A percentile compares a stretch with the other conserved stretches of the same genome.
phyloP scores from a whole-genome alignment of 2,888 invertebrate species.

The Dryomyza anilis region DNA sequence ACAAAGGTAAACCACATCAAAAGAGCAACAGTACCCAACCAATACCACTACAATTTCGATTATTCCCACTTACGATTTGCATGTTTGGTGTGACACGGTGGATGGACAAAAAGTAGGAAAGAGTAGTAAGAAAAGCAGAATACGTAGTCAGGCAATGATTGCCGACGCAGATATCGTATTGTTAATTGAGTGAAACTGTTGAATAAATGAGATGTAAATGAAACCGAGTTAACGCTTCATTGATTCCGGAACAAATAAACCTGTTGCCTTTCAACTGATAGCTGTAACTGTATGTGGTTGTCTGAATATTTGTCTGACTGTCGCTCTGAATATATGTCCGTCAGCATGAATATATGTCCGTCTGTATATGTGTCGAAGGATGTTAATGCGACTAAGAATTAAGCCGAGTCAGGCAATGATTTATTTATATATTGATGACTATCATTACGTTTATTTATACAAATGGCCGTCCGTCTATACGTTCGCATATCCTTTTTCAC shows the following conservation, averaged over 20 bases:
- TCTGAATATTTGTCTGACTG: not conserved
- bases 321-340: no score
- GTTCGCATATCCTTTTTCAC: no score
- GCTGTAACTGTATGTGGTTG: not conserved
- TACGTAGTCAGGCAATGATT: not conserved
- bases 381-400: not conserved
- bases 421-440: slow-evolving; percentile 4
- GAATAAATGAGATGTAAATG: slow-evolving; percentile 16
- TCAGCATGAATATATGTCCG: not conserved
- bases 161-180: not conserved
- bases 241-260: slow-evolving; percentile 11
- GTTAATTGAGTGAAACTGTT: slow-evolving; percentile 16
- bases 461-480: no score
- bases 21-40: not conserved
- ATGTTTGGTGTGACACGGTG: not conserved
- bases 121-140: not conserved
- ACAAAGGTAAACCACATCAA: not conserved
- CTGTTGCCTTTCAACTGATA: no score
- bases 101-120: not conserved
- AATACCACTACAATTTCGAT: not conserved
- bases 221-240: slow-evolving; percentile 16
- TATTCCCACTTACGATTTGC: not conserved
- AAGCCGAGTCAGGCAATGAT: slow-evolving; percentile 5
- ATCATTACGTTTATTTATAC: no score
- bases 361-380: not conserved